phyloP scores from a whole-genome alignment of 1,140 invertebrate species.

The Hylaeus volcanicus region DNA sequence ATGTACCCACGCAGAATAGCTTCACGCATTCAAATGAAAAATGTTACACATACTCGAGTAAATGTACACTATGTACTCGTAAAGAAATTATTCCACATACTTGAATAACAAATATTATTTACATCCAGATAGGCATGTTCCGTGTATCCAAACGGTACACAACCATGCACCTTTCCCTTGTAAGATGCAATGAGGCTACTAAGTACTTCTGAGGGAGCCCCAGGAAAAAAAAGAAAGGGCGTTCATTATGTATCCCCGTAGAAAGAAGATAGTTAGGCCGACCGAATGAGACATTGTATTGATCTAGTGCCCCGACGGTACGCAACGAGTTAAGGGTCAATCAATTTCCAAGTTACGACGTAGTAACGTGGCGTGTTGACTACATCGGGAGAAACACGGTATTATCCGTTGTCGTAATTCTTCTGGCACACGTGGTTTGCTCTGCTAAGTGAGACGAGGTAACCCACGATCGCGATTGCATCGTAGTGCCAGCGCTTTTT shows the following conservation, averaged over 20 bases:
- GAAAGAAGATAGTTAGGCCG: slow-evolving; percentile 8
- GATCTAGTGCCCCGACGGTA: slow-evolving; percentile 3
- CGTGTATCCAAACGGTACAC: no score
- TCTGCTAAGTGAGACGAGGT: background rate
- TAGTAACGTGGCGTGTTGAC: slow-evolving; percentile 30
- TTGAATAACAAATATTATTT: background rate
- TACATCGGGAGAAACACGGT: slow-evolving; percentile 21
- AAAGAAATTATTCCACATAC: no score
- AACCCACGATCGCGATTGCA: background rate
- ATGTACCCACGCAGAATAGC: no score
- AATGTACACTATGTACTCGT: no score
- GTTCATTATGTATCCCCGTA: background rate
- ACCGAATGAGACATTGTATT: slow-evolving; percentile 27
- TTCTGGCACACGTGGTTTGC: background rate
- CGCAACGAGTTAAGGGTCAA: slow-evolving; percentile 41
- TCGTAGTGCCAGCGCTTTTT: background rate
- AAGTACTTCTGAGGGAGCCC: no score
- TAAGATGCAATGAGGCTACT: no score
- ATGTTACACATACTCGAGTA: no score
- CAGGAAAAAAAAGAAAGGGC: no score
- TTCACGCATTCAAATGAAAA: no score
- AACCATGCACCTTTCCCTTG: no score
- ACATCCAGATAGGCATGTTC: no score
- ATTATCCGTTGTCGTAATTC: slow-evolving; percentile 29
- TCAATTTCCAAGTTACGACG: slow-evolving; percentile 42